phyloP scores from a whole-genome alignment of 1,140 invertebrate genomes.

The Atta texana region DNA sequence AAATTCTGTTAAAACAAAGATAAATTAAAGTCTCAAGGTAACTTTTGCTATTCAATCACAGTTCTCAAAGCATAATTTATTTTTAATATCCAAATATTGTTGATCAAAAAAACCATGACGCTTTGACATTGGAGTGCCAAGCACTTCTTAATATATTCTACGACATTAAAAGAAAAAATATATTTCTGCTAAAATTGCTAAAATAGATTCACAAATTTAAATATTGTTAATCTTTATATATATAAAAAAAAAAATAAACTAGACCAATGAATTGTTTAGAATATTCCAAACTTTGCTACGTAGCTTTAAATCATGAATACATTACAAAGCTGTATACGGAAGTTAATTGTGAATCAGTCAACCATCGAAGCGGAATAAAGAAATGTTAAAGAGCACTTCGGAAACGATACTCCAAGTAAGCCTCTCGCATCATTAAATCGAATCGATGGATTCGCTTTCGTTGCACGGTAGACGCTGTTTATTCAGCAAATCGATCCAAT shows the following conservation, averaged over 20 bases:
- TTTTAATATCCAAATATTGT: slow-evolving; percentile 7
- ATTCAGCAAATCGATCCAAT: slow-evolving; percentile 46
- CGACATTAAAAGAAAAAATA: slow-evolving; percentile 7
- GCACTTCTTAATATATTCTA: slow-evolving; percentile 3
- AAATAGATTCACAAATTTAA: background rate
- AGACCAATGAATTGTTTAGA: background rate
- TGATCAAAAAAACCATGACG: background rate
- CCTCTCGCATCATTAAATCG: slow-evolving; percentile 56
- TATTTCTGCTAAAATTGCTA: background rate
- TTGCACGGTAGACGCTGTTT: slow-evolving; percentile 28
- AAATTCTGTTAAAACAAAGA: background rate
- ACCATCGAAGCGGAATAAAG: slow-evolving; percentile 43
- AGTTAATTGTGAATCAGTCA: slow-evolving; percentile 1
- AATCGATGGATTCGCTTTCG: slow-evolving; percentile 53
- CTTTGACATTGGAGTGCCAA: background rate
- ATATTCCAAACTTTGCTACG: background rate
- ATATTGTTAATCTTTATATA: background rate
- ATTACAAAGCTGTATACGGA: background rate
- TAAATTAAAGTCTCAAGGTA: background rate
- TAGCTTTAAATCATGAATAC: slow-evolving; percentile 7
- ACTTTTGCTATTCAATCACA: background rate
- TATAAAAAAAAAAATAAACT: background rate
- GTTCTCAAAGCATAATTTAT: background rate
- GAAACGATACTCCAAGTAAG: slow-evolving; percentile 23
- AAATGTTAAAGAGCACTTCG: slow-evolving; percentile 59